phyloP scores from a whole-genome alignment of 2,113 vertebrate species.

The Erinaceus europaeus region DNA sequence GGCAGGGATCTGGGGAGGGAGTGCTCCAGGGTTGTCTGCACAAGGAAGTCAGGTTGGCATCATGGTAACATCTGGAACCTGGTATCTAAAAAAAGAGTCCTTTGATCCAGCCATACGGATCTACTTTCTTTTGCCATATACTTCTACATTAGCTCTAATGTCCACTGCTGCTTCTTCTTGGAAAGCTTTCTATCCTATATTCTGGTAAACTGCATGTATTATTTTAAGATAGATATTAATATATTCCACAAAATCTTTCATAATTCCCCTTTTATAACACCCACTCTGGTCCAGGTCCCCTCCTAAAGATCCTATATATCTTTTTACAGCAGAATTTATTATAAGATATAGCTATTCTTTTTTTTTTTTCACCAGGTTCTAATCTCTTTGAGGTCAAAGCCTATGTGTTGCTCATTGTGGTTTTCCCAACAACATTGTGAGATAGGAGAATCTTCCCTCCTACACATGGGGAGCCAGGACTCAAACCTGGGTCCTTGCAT shows the following conservation, averaged over 20 bases:
- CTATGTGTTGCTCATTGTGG: not conserved
- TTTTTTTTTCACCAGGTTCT: not conserved
- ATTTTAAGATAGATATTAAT: slow-evolving; percentile 17
- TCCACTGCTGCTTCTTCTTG: not conserved
- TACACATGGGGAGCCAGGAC: no score
- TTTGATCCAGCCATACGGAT: not conserved
- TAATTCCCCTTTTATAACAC: not conserved
- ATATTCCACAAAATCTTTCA: not conserved
- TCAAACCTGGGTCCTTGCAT: no score
- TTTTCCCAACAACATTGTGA: not conserved
- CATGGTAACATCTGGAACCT: no score
- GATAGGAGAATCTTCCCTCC: not conserved
- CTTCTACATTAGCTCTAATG: not conserved
- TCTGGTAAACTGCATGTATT: not conserved
- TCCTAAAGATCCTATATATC: not conserved
- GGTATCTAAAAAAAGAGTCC: no score
- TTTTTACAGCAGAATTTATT: not conserved
- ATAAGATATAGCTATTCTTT: not conserved
- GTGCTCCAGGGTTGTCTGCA: no score
- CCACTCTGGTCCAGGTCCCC: not conserved
- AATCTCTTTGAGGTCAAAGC: not conserved
- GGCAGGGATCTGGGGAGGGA: no score
- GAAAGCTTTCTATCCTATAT: not conserved
- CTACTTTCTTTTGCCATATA: not conserved
- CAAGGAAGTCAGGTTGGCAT: no score